These are phyloP conservation scores for Drosophila fungiperda DNA, from an alignment of 2,888 invertebrate species.

Conservation along the genomic window DNA sequence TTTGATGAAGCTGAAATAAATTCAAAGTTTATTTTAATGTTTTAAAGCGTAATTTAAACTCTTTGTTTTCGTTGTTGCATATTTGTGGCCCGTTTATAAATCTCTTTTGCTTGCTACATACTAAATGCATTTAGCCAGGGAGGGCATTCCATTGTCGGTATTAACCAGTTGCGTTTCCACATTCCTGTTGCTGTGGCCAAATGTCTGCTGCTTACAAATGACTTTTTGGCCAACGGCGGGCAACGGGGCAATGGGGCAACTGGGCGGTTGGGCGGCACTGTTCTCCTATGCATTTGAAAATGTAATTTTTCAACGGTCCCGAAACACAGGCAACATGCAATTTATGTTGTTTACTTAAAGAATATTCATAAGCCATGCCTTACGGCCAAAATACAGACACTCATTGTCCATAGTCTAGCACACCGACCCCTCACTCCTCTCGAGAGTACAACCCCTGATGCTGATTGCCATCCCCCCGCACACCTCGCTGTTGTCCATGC, in stretches of 20 bases:
- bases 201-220: slow-evolving; percentile 54
- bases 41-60: background rate
- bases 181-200: slow-evolving; percentile 13
- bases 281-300: slow-evolving; percentile 65
- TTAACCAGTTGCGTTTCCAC: slow-evolving; percentile 12
- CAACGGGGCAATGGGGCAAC: background rate
- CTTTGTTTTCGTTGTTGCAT: background rate
- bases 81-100: background rate
- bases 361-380: slow-evolving; percentile 64
- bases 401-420: background rate
- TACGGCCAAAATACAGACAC: slow-evolving; percentile 13
- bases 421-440: background rate
- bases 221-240: slow-evolving; percentile 36
- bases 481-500: slow-evolving; percentile 8
- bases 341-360: slow-evolving; percentile 76
- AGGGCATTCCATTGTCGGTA: slow-evolving; percentile 34
- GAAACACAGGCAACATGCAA: slow-evolving; percentile 64
- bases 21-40: background rate
- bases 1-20: background rate
- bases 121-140: slow-evolving; percentile 17
- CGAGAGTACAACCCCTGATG: slow-evolving; percentile 8
- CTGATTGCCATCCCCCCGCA: slow-evolving; percentile 29
- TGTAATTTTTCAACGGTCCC: slow-evolving; percentile 65
- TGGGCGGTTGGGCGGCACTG: background rate
- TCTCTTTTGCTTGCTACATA: background rate